A percentile compares a stretch with the other conserved stretches of the same genome.
These are phyloP conservation scores for Coregonus ussuriensis DNA, from an alignment of 2,797 vertebrate genomes.

Conservation along the genomic window DNA sequence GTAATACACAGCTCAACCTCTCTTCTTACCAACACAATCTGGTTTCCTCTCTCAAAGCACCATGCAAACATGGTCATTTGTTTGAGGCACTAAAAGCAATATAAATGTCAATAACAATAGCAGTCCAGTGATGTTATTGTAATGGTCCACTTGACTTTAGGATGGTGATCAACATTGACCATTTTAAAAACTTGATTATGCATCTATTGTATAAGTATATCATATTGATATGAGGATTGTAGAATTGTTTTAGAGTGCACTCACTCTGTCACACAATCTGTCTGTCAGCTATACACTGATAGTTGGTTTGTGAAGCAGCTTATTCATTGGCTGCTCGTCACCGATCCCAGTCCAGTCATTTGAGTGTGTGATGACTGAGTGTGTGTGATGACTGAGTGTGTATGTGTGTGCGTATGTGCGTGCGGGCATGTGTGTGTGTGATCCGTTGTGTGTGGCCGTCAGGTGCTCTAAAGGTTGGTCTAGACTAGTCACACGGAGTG, in stretches of 20 bases:
- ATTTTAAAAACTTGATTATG: constrained; percentile 39
- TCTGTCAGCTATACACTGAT: background rate
- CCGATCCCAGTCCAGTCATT: constrained; percentile 11
- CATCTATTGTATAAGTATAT: constrained; percentile 37
- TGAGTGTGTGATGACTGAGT: background rate
- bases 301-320: background rate
- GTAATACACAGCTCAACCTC: constrained; percentile 43
- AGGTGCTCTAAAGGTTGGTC: constrained; percentile 35
- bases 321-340: background rate
- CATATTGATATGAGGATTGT: constrained; percentile 38
- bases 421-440: background rate
- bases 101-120: constrained; percentile 35
- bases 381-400: background rate
- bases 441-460: constrained; percentile 8
- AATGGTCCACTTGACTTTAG: constrained; percentile 38
- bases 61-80: constrained; percentile 42
- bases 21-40: constrained; percentile 51
- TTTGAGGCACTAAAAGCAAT: constrained; percentile 17
- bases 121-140: constrained; percentile 1
- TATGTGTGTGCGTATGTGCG: constrained; percentile 10
- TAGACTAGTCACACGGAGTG: constrained; percentile 49
- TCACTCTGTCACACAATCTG: background rate
- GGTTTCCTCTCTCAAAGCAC: constrained; percentile 43
- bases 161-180: constrained; percentile 10
- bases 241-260: background rate